Evolutionary conservation across 2,888 invertebrate species (phyloP), one percentile per base, ranked within the genome.

Genomic region (Oligia latruncula): DNA sequence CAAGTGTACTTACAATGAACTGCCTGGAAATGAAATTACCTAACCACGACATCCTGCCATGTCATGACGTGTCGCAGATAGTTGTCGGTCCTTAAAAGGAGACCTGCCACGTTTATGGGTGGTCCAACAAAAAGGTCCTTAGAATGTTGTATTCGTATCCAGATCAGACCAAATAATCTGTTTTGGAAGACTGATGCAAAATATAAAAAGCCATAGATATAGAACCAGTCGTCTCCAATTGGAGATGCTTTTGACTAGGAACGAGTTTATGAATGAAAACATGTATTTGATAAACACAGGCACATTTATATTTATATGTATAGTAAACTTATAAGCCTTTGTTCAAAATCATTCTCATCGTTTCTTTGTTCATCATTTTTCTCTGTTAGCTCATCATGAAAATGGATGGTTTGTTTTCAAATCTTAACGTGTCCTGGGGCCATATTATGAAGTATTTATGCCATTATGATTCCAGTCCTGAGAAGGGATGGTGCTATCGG

Each of bases 21-120:
- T 29, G 68, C 64, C 81, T 81, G 62, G 77, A 75, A 40, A 29
- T 29, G 35, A 67, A 77, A 77, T 82, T 77, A 82, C 68, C 62
- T 81, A 83, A 82, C 55, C 55, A 68, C 64, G n/a, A 58, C 81
- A 77, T 81, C 81, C 81, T 82, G 81, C 11, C 62, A 23, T 55
- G 46, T 17, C 20, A 83, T 77, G 46, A 77, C 77, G 68, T 68
- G 83, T 15, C 77, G 68, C 60, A 55, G 46, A 15, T 40, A 17
- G 11, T 46, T 40, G 67, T 17, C 52, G 40, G 40, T 62, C 23
- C 62, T 40, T 55, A 67, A 3, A 60, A 29, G 52, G 46, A 76
- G 15, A 29, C 29, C 0, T 20, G 11, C 46, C 13, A n/a, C n/a
- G 55, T 15, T 55, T 9, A n/a, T 15, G 15, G 52, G n/a, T 6